phyloP scores from a whole-genome alignment of 2,888 invertebrate genomes.

The Physocephala rufipes region DNA sequence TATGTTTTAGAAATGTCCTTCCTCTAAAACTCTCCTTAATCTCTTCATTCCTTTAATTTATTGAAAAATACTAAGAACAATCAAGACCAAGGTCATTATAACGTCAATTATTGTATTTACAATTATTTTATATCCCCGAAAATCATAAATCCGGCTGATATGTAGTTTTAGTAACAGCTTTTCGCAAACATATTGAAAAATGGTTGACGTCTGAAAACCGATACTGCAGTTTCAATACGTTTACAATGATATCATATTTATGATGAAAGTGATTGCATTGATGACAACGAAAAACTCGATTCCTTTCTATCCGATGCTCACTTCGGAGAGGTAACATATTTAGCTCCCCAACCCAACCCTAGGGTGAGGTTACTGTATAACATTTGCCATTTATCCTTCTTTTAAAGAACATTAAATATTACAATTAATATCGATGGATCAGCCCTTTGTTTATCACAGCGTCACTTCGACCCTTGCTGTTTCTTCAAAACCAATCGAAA shows the following conservation, averaged over 20 bases:
- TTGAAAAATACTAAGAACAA: not conserved
- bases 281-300: too few relatives aligned
- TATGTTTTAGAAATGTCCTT: too few relatives aligned
- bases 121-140: not conserved
- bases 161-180: conserved; percentile 19
- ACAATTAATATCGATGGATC: not conserved
- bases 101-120: not conserved
- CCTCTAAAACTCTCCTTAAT: too few relatives aligned
- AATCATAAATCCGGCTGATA: not conserved
- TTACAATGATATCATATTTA: too few relatives aligned
- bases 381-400: conserved; percentile 17
- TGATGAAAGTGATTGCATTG: not conserved
- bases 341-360: not conserved
- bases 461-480: not conserved
- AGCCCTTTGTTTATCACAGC: not conserved
- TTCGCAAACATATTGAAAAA: conserved; percentile 18
- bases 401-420: conserved; percentile 13
- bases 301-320: not conserved
- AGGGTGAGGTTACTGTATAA: not conserved
- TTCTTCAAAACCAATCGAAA: conserved; percentile 19
- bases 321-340: not conserved
- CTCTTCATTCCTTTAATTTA: not conserved
- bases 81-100: not conserved
- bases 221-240: not conserved
- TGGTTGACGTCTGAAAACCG: conserved; percentile 28